Conservation (phyloP, 2,888 invertebrate genomes). For the Macaria liturata region DNA sequence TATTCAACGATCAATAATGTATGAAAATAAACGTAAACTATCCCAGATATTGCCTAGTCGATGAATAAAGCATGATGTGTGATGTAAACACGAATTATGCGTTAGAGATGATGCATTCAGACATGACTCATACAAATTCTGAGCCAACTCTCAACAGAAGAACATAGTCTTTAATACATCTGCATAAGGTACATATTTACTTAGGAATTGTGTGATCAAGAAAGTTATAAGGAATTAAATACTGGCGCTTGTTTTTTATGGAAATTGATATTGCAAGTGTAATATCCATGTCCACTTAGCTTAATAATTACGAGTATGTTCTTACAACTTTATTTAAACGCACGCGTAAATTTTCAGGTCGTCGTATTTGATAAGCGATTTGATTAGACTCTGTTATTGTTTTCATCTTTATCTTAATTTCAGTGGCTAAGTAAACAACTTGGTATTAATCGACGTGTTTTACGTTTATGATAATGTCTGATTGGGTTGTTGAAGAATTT, state of each 20-base stretch:
- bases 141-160: constrained; percentile 2
- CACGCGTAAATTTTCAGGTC: too few relatives aligned
- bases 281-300: constrained; percentile 11
- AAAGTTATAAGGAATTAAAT: constrained; percentile 9
- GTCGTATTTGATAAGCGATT: too few relatives aligned
- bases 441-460: too few relatives aligned
- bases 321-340: too few relatives aligned
- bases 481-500: too few relatives aligned
- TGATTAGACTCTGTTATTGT: too few relatives aligned
- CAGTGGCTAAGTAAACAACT: too few relatives aligned
- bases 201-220: background rate
- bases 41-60: constrained; percentile 10
- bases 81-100: constrained; percentile 21
- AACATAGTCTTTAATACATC: too few relatives aligned
- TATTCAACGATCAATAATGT: constrained; percentile 4
- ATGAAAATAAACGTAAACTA: constrained; percentile 13
- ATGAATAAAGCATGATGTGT: constrained; percentile 18
- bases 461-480: too few relatives aligned
- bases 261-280: constrained; percentile 15
- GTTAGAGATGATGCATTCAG: constrained; percentile 23
- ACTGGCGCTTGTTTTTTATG: constrained; percentile 14
- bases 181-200: too few relatives aligned
- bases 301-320: background rate
- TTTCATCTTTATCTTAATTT: too few relatives aligned
- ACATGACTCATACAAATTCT: constrained; percentile 18